Evolutionary conservation across 2,888 invertebrate genomes (phyloP), one percentile per base, ranked within the genome.

Genomic region (Rhorus exstirpatorius): DNA sequence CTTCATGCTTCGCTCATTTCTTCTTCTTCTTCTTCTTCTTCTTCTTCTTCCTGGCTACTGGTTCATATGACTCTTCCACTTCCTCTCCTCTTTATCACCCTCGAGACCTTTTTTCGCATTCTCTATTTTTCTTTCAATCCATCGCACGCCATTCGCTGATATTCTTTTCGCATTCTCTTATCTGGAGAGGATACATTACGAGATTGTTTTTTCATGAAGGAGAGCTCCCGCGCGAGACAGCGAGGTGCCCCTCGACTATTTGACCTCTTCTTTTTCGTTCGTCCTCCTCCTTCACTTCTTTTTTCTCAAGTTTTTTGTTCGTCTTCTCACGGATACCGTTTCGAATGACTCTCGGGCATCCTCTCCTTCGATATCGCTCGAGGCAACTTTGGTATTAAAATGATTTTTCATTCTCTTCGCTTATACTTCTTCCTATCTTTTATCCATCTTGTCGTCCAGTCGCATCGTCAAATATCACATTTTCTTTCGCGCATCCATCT

Each of bases 11-110:
- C 55, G 38, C 63, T 51, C n/a, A 21, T 41, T 19, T 14, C 58
- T 46, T 79, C 81, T 71, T 75, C 60, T 81, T 85, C 83, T 38
- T 60, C 67, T n/a, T 19, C 71, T 49, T 79, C 83, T 79, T 76
- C 68, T 83, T 84, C 80, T 51, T 67, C 76, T 46, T 76, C 74
- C 72, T 76, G 74, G 49, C 49, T 60, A 65, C 76, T 76, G 67
- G 67, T 68, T 49, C 67, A 49, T 61, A 61, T 51, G 61, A 61
- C 61, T 72, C 60, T 61, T 72, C 49, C 49, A 60, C 49, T 49
- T 60, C 49, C 46, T 60, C 60, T 61, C 49, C 49, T 60, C 21
- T 49, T 76, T 49, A 49, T 76, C 68, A 46, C 75, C 55, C 63
- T 38, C 14, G 26, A 65, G 65, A 67, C 75, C 55, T 46, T 68